phyloP scores from a whole-genome alignment of 2,888 invertebrate genomes.

The Caenorhabditis sulstoni region DNA sequence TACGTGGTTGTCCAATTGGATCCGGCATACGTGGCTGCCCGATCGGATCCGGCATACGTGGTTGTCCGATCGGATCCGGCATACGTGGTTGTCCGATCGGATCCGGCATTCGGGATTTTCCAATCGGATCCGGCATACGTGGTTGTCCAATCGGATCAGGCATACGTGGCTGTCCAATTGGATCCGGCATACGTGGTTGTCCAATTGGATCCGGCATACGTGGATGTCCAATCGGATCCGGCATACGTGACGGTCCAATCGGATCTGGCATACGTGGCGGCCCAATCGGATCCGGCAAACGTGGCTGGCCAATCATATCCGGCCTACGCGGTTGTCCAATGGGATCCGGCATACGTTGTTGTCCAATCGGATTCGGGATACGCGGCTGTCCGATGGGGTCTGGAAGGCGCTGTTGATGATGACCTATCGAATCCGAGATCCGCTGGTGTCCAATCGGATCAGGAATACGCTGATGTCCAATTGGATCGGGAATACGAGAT shows the following conservation, averaged over 20 bases:
- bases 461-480: neutral
- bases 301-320: neutral
- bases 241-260: neutral
- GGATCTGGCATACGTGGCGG: neutral
- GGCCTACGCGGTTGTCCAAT: neutral
- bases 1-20: neutral
- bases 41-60: too few species aligned
- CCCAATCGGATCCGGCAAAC: neutral
- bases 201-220: constrained; percentile 7
- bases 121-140: neutral
- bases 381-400: constrained; percentile 1
- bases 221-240: neutral
- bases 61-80: neutral
- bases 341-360: constrained; percentile 2
- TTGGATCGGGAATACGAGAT: neutral
- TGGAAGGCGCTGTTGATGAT: neutral
- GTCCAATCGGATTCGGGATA: constrained; percentile 12
- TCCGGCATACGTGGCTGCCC: constrained; percentile 5
- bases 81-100: neutral
- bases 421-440: neutral
- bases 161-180: neutral
- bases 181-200: neutral
- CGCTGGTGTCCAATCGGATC: neutral
- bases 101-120: neutral
- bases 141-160: neutral